phyloP scores from a whole-genome alignment of 2,113 vertebrate genomes.

The Tenebrosternarchus preto region DNA sequence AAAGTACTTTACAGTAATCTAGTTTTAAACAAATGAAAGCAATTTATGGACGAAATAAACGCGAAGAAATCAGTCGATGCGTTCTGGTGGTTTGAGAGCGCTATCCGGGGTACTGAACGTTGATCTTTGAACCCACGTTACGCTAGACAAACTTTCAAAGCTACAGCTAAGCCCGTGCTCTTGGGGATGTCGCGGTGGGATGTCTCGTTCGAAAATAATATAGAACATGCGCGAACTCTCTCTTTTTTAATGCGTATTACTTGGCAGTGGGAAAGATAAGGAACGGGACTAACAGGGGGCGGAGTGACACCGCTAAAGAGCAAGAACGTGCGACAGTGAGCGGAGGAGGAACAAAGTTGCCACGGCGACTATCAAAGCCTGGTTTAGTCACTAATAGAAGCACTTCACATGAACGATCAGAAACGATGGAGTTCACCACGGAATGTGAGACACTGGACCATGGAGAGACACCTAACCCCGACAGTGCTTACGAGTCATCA shows the following conservation, averaged over 20 bases:
- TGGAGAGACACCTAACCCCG: conserved; percentile 45
- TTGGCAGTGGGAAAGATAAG: conserved; percentile 1
- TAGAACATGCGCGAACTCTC: conserved; percentile 6
- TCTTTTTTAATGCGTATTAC: conserved; percentile 1
- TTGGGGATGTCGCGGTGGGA: neutral
- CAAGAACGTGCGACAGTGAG: neutral
- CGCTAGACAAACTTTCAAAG: too few species aligned
- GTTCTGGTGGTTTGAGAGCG: neutral
- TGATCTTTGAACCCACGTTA: too few species aligned
- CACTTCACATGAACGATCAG: neutral
- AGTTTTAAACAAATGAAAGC: too few species aligned
- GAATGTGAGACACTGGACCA: conserved; percentile 39
- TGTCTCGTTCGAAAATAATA: conserved; percentile 50
- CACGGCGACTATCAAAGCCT: conserved; percentile 3
- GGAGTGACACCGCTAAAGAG: neutral
- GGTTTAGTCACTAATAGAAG: neutral
- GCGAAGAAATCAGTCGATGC: too few species aligned
- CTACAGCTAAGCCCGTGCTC: too few species aligned
- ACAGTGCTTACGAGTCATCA: conserved; percentile 64
- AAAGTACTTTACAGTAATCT: too few species aligned
- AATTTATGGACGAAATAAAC: too few species aligned
- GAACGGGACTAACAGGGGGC: conserved; percentile 1
- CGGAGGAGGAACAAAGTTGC: conserved; percentile 23
- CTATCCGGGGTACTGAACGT: conserved; percentile 61
- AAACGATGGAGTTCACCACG: conserved; percentile 35